These are phyloP conservation scores for Cynocephalus volans DNA, from an alignment of 2,113 vertebrate species.

Conservation along the genomic window DNA sequence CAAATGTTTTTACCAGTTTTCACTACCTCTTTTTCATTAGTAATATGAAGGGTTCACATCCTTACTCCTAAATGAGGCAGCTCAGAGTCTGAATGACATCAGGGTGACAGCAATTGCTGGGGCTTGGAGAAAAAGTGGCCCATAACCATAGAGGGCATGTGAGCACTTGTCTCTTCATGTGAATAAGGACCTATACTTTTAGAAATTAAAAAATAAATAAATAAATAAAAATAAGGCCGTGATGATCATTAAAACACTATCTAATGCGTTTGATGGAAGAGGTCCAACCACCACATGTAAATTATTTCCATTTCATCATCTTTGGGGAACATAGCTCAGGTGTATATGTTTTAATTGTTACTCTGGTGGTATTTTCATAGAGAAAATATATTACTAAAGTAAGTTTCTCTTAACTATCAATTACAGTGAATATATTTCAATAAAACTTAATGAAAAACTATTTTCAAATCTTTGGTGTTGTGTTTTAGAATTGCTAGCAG, in stretches of 20 bases:
- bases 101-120: background rate
- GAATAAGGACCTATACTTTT: background rate
- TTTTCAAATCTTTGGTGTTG: conserved; percentile 68
- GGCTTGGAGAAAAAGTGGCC: background rate
- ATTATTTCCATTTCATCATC: conserved; percentile 70
- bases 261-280: conserved; percentile 30
- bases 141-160: background rate
- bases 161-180: background rate
- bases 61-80: background rate
- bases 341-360: conserved; percentile 44
- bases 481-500: conserved; percentile 35
- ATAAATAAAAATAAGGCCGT: background rate
- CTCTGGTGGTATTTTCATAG: background rate
- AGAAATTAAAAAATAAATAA: background rate
- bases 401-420: conserved; percentile 33
- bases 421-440: conserved; percentile 57
- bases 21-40: background rate
- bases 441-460: conserved; percentile 40
- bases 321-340: conserved; percentile 53
- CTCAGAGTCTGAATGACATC: background rate
- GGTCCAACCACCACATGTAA: background rate
- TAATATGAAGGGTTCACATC: background rate
- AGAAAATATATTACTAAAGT: background rate
- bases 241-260: conserved; percentile 7
- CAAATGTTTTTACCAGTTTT: background rate